Evolutionary conservation across 2,888 invertebrate species (phyloP), one percentile per base, ranked within the genome.

Genomic region (Nezara viridula): DNA sequence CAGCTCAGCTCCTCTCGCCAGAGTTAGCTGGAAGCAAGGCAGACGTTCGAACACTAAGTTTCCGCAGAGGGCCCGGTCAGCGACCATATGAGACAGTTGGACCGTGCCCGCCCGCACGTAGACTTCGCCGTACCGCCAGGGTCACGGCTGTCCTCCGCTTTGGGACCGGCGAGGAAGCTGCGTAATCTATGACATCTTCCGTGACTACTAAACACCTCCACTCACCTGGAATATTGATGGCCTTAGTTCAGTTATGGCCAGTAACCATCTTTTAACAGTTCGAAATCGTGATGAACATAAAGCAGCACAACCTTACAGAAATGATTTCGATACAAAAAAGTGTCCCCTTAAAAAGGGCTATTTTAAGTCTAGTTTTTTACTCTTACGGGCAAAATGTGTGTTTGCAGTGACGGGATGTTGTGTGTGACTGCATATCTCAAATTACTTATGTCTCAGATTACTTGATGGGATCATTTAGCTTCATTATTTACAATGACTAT

Each of bases 31-130:
- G 66, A 73, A 73, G 32, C 19, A 32, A 37, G 37, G 16, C 66
- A 32, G 66, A 73, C 66, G 66, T 37, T 19, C 19, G 66, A 73
- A 7, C 32, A 32, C 66, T 37, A 37, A 37, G 66, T 21, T 73
- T 37, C 37, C 66, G 37, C 16, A 19, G 27, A 73, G 6, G 66
- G 37, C 10, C 66, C 44, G 81, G 81, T 81, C 81, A 47, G 24
- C 44, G 81, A 81, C 81, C 81, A 81, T 12, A 16, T 16, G 44
- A 40, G 40, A 40, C 2, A 21, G 73, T 77, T 12, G 40, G 6
- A 47, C n/a, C 81, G 81, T 81, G 81, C 24, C n/a, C 81, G 44
- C 16, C 81, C 16, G 81, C 81, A 81, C 81, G 81, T 81, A 40
- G 24, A 10, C 77, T 77, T 77, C 40, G 81, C n/a, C 44, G 24